Evolutionary conservation across 2,113 vertebrate genomes (phyloP).

Genomic region (Galeopterus variegatus): DNA sequence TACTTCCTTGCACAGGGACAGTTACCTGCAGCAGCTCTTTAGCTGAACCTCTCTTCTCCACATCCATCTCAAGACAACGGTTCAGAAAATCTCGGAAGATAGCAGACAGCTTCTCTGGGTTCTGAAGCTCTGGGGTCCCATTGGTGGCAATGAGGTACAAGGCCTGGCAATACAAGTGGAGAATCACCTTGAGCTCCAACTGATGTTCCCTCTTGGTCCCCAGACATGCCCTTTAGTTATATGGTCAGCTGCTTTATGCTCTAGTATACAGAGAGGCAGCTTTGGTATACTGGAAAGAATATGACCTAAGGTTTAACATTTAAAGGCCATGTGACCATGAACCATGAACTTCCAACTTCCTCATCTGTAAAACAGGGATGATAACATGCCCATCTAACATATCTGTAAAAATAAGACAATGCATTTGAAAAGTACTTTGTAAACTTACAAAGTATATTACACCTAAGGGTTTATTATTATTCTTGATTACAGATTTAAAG

Average conservation of each 20-base stretch:
- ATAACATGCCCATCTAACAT: neutral
- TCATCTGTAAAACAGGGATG: neutral
- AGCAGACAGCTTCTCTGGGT: slow-evolving; percentile 95
- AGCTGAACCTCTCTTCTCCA: slow-evolving; percentile 97
- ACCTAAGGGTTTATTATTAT: slow-evolving; percentile 35
- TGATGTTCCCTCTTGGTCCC: neutral
- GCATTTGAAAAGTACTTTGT: slow-evolving; percentile 24
- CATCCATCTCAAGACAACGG: slow-evolving; percentile 98
- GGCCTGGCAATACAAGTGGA: slow-evolving; percentile 89
- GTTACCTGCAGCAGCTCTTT: slow-evolving; percentile 97
- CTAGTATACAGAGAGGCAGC: neutral
- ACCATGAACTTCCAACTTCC: slow-evolving; percentile 28
- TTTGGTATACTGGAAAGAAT: neutral
- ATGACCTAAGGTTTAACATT: slow-evolving; percentile 37
- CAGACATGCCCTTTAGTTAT: slow-evolving; percentile 14
- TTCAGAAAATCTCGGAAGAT: slow-evolving; percentile 97
- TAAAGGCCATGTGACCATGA: neutral
- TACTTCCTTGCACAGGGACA: neutral
- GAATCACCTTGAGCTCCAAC: neutral
- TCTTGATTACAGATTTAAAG: slow-evolving; percentile 36
- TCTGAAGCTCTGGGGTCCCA: slow-evolving; percentile 97
- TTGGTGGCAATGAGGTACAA: slow-evolving; percentile 99
- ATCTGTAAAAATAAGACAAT: neutral
- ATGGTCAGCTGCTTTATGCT: neutral
- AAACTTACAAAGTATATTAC: neutral